Evolutionary conservation across 2,797 vertebrate genomes (phyloP).

Genomic region (Labeo calbasu): DNA sequence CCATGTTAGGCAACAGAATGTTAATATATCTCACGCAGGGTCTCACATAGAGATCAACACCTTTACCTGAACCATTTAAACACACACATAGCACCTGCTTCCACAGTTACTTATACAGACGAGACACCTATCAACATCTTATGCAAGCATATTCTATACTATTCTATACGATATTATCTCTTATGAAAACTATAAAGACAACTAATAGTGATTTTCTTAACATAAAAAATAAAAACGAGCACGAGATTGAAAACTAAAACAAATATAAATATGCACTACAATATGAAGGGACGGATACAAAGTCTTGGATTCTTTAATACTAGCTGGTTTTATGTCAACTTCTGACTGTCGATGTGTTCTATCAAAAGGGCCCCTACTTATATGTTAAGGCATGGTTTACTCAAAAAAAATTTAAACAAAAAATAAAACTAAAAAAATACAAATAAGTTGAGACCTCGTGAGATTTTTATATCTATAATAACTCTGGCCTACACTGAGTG

Average conservation of each 20-base stretch:
- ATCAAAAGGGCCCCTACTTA: not conserved
- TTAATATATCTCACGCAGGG: constrained; percentile 52
- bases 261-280: not conserved
- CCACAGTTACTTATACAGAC: constrained; percentile 14
- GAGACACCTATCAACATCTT: constrained; percentile 2
- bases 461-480: not conserved
- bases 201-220: not conserved
- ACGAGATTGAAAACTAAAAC: not conserved
- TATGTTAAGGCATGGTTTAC: not conserved
- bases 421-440: not conserved
- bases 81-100: not conserved
- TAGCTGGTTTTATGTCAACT: not conserved
- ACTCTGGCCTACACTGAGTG: constrained; percentile 48
- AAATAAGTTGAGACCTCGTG: not conserved
- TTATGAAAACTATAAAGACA: not conserved
- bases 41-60: constrained; percentile 59
- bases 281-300: not conserved
- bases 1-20: constrained; percentile 43
- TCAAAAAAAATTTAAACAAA: not conserved
- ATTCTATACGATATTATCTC: not conserved
- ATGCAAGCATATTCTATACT: constrained; percentile 30
- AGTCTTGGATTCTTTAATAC: not conserved
- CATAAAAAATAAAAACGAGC: too few relatives aligned
- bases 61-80: constrained; percentile 32
- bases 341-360: not conserved